Evolutionary conservation across 1,140 invertebrate genomes (phyloP), one percentile per base, ranked within the genome.

Genomic region (Tribolium madens): DNA sequence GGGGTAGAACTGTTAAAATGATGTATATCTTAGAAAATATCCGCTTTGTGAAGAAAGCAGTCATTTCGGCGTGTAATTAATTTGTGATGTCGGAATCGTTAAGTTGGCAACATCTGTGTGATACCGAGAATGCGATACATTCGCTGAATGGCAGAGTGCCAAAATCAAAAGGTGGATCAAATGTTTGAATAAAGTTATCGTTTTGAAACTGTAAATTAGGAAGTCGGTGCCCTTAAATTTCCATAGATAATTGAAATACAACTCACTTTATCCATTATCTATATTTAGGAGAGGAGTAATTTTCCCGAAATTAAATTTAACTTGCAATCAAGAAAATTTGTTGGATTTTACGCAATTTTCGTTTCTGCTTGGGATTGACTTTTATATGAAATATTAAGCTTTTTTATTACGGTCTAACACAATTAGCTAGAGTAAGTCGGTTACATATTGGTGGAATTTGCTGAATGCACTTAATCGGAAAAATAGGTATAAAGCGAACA

Each of bases 181-280:
- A 2, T 57, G 26, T 7, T 12, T 33, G 26, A 33, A 64, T 31
- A 26, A 33, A 33, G 17, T 33, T 33, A 64, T 64, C 57, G 21
- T 33, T 64, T 64, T 64, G 17, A 64, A 42, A 42, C 31, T 42
- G 26, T 12, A 14, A 64, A 33, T 64, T 64, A 57, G 14, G 52
- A 21, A n/a, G 26, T 64, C 13, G 57, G 57, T 64, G 57, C 26
- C 57, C 33, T 64, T 26, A 31, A 33, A 33, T 26, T 64, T 26
- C 26, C 57, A 64, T 64, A 64, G 21, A 64, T 64, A 64, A 64
- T 42, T 64, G 57, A 64, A 64, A 64, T 64, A 64, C 57, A 64
- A 64, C 57, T 64, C 57, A 33, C 57, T 64, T 64, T 64, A 64
- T 36, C 57, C 57, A 64, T 64, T 64, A 64, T 64, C 21, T 42